Evolutionary conservation across 2,113 vertebrate genomes (phyloP), one percentile per base, ranked within the genome.

Genomic region (Lontra canadensis): DNA sequence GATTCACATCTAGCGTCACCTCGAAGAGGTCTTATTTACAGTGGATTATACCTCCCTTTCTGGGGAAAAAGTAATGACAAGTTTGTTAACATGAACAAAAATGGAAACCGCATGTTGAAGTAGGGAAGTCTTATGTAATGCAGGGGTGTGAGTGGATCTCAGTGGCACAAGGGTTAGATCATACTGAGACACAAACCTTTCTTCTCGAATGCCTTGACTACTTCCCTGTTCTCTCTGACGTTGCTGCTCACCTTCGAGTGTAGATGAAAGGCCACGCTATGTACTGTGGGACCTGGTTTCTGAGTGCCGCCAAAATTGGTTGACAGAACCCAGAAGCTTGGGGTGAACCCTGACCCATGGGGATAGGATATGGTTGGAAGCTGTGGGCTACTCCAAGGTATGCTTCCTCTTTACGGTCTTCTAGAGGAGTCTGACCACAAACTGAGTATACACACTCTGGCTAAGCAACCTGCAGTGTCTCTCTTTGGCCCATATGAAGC

Each of bases 31-130:
- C 34, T 82, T 88, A 74, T 83, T 87, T 52, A 67, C 21, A n/a
- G n/a, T 29, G 10, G n/a, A 42, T n/a, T 31, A 15, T 57, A 42
- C 47, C 57, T 65, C 29, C 65, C 13, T 52, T 80, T 78, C 42
- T 71, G 57, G 52, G 65, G 36, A 93, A 91, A 79, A 34, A 59
- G 47, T 42, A 20, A 65, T 65, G 61, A 47, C 36, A 90, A 52
- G 18, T 82, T 79, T 39, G 34, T 44, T 91, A 42, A 69, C 55
- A 49, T 21, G 47, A 26, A 80, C 11, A 69, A 49, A 61, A 31
- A 1, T 0, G 0, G 23, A 91, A 79, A 81, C 42, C 18, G 31
- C 20, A 0, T 13, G 14, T 6, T 20, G 31, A 9, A 18, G 79
- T 31, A 4, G 31, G 73, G 52, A 89, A 73, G 55, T 89, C 83